Evolutionary conservation across 2,113 vertebrate genomes (phyloP), one percentile per base, ranked within the genome.

Genomic region (Motacilla alba): DNA sequence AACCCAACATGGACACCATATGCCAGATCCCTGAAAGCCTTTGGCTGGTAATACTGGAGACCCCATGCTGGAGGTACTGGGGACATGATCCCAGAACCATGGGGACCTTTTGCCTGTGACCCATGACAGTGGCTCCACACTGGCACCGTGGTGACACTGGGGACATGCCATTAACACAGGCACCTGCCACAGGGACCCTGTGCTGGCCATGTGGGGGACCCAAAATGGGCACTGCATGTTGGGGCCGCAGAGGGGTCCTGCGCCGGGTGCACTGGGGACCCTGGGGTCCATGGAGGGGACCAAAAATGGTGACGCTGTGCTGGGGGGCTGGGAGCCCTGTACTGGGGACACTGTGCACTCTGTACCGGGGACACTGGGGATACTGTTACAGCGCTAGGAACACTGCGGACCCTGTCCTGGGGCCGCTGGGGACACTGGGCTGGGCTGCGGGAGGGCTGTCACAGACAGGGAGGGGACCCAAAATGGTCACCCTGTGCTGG

Each of bases 11-110:
- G 41, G 12, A 20, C 11, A 6, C 16, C 5, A 1, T 16, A 16
- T n/a, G 21, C 13, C 31, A 39, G 11, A 23, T 11, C 24, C 35
- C 3, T 9, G 5, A 47, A 56, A 20, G 15, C 10, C 11, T 15
- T 44, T 46, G 9, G 3, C 85, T 76, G 37, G 39, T 15, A 7
- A n/a, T 24, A 23, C 4, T 2, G 13, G 35, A 27, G 8, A n/a
- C 4, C 4, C 30, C 7, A 2, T 2, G 11, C 11, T 62, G 55
- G 43, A 24, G 15, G 8, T 15, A 2, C 0, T 43, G 11, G 15
- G 17, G 20, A 24, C 23, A 7, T 3, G 10, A 23, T n/a, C 30
- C 33, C 18, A 15, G 18, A 26, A 24, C 30, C 11, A 5, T 10
- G 12, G 63, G 30, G 46, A 67, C 35, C 8, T 24, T 74, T 7